phyloP scores from a whole-genome alignment of 37 sponge, comb jelly and placozoan genomes.

The Aplysina aerophoba region DNA sequence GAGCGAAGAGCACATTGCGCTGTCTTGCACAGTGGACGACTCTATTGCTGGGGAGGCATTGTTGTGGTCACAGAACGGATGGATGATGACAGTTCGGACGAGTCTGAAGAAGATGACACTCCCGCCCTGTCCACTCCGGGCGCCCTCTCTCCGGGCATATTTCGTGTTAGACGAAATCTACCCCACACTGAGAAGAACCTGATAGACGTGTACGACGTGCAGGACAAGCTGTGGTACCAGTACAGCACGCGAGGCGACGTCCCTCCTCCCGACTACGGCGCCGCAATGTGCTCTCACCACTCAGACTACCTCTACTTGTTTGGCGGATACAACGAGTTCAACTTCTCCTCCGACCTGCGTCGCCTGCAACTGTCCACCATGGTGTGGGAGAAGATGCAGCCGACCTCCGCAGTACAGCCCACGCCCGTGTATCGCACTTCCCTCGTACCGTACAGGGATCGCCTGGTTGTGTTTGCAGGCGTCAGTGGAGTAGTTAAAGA shows the following conservation, averaged over 20 bases:
- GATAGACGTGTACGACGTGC: conserved; percentile 32
- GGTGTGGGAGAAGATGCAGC: conserved; percentile 23
- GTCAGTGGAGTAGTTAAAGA: not conserved
- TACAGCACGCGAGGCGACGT: conserved; percentile 9
- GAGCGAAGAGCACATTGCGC: conserved; percentile 24
- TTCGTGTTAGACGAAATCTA: conserved; percentile 14
- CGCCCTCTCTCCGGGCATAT: not conserved
- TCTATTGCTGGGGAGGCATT: conserved; percentile 28
- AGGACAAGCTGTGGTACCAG: conserved; percentile 24
- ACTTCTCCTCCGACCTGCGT: conserved; percentile 18
- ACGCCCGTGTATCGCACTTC: conserved; percentile 3
- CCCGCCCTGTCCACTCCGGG: not conserved
- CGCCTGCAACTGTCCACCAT: conserved; percentile 18
- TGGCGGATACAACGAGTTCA: conserved; percentile 16
- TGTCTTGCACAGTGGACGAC: not conserved
- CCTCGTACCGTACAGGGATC: not conserved
- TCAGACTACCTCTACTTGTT: conserved; percentile 2
- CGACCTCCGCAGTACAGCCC: not conserved
- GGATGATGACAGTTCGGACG: not conserved
- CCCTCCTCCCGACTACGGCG: conserved; percentile 34
- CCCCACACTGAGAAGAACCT: conserved; percentile 23
- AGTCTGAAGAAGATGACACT: conserved; percentile 16
- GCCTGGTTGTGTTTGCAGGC: conserved; percentile 7
- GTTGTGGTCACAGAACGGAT: conserved; percentile 3
- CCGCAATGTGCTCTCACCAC: not conserved